These are phyloP conservation scores for Progne subis DNA, from an alignment of 2,113 vertebrate species.

Conservation along the genomic window DNA sequence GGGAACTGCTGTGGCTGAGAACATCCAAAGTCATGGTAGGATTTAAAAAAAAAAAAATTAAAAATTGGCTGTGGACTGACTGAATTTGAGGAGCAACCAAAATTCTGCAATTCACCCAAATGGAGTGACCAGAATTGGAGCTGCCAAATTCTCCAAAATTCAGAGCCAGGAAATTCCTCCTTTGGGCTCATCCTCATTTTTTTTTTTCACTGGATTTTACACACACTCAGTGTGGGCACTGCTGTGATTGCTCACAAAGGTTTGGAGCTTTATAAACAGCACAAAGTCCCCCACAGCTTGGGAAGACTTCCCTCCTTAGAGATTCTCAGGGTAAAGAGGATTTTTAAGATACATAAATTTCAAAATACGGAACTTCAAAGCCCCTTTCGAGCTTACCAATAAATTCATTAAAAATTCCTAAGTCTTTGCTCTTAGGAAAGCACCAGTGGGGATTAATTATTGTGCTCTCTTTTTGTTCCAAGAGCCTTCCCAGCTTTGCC, in stretches of 20 bases:
- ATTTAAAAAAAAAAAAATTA: not conserved
- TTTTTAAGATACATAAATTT: not conserved
- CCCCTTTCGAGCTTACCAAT: not conserved
- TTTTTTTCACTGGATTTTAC: not conserved
- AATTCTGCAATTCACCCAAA: not conserved
- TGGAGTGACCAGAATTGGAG: not conserved
- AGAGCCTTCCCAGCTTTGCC: not conserved
- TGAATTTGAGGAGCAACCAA: not conserved
- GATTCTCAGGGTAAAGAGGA: not conserved
- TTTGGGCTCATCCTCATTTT: not conserved
- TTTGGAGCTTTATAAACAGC: not conserved
- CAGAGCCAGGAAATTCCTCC: fast-evolving
- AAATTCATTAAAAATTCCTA: not conserved
- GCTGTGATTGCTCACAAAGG: not conserved
- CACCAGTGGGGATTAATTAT: not conserved
- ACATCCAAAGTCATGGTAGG: not conserved
- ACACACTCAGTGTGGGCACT: not conserved
- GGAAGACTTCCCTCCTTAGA: not conserved
- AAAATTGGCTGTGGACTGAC: not conserved
- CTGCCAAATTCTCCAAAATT: not conserved
- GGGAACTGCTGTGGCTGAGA: not conserved
- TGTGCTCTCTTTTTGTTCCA: not conserved
- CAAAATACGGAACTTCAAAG: not conserved
- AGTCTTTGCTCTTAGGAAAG: not conserved
- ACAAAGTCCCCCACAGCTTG: not conserved